These are phyloP conservation scores for Muscidifurax raptorellus DNA, from an alignment of 1,140 invertebrate species.

Conservation along the genomic window DNA sequence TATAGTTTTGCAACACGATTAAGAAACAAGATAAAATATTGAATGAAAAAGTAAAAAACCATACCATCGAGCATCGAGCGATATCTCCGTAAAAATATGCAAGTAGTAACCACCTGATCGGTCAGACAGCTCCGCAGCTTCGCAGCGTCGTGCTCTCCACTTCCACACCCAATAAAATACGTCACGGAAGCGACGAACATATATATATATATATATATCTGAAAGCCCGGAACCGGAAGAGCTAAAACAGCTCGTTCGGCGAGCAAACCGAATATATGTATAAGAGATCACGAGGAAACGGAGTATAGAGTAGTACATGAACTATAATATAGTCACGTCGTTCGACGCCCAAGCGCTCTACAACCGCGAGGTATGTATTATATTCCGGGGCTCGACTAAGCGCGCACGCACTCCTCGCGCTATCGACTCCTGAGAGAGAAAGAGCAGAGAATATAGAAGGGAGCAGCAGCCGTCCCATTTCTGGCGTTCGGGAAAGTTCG, in stretches of 20 bases:
- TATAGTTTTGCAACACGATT: no score
- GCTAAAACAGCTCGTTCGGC: no score
- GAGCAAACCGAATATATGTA: not conserved
- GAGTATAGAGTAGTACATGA: no score
- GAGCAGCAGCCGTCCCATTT: constrained; percentile 68
- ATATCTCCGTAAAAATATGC: not conserved
- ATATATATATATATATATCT: not conserved
- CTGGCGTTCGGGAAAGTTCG: constrained; percentile 69
- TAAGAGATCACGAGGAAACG: no score
- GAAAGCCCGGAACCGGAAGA: no score
- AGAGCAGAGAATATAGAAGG: not conserved
- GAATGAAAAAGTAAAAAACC: no score
- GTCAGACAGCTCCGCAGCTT: not conserved
- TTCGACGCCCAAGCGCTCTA: not conserved
- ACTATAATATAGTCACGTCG: no score
- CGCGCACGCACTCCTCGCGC: not conserved
- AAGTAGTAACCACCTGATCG: not conserved
- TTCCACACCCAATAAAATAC: not conserved
- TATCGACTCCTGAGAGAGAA: not conserved
- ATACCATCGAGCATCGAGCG: no score
- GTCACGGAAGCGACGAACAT: no score
- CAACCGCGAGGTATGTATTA: not conserved
- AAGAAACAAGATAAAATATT: no score
- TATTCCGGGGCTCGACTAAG: not conserved
- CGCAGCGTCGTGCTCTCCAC: not conserved